Evolutionary conservation across 1,140 invertebrate species (phyloP).

Genomic region (Apis florea): DNA sequence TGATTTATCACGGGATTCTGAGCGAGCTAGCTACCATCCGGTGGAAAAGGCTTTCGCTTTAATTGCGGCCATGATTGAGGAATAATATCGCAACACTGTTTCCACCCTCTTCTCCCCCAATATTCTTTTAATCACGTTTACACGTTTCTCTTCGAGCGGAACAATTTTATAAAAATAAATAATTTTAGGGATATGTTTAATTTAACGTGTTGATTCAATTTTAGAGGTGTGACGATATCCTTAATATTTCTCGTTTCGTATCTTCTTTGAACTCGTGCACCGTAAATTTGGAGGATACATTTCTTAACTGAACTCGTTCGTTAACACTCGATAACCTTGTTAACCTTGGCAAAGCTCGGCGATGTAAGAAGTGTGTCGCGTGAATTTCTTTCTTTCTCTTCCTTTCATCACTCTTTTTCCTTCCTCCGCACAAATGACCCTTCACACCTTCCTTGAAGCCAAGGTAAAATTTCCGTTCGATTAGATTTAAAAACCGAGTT

Average conservation of each 20-base stretch:
- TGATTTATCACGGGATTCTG: constrained; percentile 44
- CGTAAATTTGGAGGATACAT: no score
- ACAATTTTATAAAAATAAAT: no score
- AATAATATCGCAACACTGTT: constrained; percentile 7
- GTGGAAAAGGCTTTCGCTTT: constrained; percentile 26
- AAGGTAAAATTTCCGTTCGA: constrained; percentile 12
- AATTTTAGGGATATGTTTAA: no score
- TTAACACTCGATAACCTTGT: background rate
- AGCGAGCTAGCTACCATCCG: background rate
- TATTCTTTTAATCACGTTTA: no score
- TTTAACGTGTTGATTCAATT: no score
- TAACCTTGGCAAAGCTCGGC: background rate
- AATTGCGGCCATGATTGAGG: constrained; percentile 28
- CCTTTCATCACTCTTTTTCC: background rate
- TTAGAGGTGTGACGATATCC: no score
- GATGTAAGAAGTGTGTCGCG: background rate
- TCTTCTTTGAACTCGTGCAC: no score
- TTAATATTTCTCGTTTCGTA: no score
- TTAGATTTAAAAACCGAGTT: background rate
- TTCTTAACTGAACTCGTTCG: no score
- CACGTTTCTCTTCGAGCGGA: no score
- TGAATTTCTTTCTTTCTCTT: background rate
- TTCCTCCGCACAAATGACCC: background rate
- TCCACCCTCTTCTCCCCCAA: no score
- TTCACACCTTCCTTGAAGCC: background rate